phyloP scores from a whole-genome alignment of 2,113 vertebrate genomes.

The Scalopus aquaticus region DNA sequence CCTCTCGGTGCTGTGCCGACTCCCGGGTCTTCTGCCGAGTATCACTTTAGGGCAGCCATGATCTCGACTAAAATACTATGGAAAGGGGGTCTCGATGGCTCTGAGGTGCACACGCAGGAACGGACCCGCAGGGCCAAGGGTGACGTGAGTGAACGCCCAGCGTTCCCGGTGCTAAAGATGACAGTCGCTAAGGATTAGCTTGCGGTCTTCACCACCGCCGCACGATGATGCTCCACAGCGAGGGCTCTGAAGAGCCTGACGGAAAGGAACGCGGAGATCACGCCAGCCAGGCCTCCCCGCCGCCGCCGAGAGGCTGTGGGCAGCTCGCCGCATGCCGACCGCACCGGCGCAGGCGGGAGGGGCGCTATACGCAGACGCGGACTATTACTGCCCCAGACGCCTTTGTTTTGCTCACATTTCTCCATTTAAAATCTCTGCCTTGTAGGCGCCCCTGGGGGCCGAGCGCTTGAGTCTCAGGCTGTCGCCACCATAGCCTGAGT shows the following conservation, averaged over 20 bases:
- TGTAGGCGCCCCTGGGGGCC: no score
- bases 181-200: accelerated
- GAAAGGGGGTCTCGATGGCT: no score
- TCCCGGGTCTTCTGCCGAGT: background rate
- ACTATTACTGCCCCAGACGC: no score
- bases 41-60: background rate
- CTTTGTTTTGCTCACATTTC: background rate
- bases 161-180: background rate
- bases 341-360: no score
- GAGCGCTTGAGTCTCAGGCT: no score
- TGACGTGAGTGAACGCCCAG: accelerated
- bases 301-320: no score
- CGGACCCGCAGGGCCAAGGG: background rate
- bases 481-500: no score
- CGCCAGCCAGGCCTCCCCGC: no score
- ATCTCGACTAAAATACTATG: background rate
- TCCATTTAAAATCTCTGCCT: background rate
- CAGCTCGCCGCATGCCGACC: no score
- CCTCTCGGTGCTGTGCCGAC: no score
- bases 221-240: background rate
- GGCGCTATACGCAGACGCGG: no score
- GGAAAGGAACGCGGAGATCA: background rate
- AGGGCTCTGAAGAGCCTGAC: background rate
- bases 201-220: background rate
- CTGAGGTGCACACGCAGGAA: background rate